A percentile compares a stretch with the other conserved stretches of the same genome.
These are phyloP conservation scores for Sinocyclocheilus maitianheensis DNA, from an alignment of 2,113 vertebrate species.

Conservation along the genomic window DNA sequence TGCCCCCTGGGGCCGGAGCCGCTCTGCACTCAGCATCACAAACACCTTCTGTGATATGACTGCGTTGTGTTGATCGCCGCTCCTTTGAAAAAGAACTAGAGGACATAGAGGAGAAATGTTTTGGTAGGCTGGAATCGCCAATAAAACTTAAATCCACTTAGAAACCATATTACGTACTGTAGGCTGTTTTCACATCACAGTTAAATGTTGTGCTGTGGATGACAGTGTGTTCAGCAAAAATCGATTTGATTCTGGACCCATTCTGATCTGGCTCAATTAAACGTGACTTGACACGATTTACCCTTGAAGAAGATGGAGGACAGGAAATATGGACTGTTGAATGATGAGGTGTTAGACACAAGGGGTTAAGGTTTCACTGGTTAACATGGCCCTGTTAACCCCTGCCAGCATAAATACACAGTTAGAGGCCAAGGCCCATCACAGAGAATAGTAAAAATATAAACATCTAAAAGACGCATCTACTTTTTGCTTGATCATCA, in stretches of 20 bases:
- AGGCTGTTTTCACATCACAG: neutral
- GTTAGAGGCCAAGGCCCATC: neutral
- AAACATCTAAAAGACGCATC: neutral
- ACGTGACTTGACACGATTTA: neutral
- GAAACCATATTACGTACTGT: neutral
- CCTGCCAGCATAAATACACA: neutral
- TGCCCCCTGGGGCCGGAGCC: conserved; percentile 16
- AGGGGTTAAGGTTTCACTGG: neutral
- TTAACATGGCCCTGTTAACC: neutral
- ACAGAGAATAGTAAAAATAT: neutral
- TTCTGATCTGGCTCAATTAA: neutral
- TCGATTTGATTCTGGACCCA: neutral
- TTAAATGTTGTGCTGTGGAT: neutral
- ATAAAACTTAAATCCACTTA: neutral
- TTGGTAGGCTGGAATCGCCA: neutral
- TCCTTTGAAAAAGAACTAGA: conserved; percentile 23
- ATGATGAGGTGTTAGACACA: neutral
- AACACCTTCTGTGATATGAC: conserved; percentile 39
- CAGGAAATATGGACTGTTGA: neutral
- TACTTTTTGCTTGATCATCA: neutral
- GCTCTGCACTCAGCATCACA: conserved; percentile 28
- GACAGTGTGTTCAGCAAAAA: neutral
- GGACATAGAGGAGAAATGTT: conserved; percentile 37
- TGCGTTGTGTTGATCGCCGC: conserved; percentile 23
- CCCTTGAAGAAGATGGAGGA: conserved; percentile 2